Conservation (phyloP, 2,113 vertebrate genomes). For the Menidia beryllina region DNA sequence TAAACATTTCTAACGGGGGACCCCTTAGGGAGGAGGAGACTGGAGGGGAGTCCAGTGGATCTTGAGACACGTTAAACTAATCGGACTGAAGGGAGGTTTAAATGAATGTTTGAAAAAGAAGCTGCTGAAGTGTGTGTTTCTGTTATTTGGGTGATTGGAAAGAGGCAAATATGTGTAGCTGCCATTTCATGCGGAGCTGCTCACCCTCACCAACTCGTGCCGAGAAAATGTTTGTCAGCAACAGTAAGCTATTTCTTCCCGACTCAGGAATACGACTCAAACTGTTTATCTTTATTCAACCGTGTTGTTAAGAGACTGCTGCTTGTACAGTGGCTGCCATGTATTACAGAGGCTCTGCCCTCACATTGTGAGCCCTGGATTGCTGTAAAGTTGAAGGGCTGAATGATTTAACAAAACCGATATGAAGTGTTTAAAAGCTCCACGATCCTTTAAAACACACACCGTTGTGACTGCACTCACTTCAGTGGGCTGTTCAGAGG, state of each 20-base stretch:
- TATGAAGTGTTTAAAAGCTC: constrained; percentile 61
- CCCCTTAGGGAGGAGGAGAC: no score
- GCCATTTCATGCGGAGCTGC: constrained; percentile 3
- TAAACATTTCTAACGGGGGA: no score
- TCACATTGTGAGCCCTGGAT: constrained; percentile 14
- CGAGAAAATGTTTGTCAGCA: constrained; percentile 4
- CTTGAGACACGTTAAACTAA: no score
- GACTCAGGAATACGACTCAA: not conserved
- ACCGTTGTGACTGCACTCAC: constrained; percentile 35
- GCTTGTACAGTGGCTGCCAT: constrained; percentile 9
- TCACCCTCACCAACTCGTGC: not conserved
- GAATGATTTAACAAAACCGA: constrained; percentile 62
- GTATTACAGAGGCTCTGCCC: constrained; percentile 10
- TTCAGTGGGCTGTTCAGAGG: constrained; percentile 37
- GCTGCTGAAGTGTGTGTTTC: no score
- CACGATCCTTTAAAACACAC: constrained; percentile 47
- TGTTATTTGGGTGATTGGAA: constrained; percentile 1
- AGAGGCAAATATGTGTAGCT: constrained; percentile 13
- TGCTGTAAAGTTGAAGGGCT: constrained; percentile 40
- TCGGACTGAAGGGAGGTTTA: no score
- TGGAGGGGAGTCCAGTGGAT: no score
- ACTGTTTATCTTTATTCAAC: constrained; percentile 15
- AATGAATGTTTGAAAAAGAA: no score
- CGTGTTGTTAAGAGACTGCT: constrained; percentile 1
- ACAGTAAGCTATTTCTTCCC: constrained; percentile 7